Base-by-base conservation (phyloP, 2,113 vertebrate genomes). In the Nothocercus julius region DNA sequence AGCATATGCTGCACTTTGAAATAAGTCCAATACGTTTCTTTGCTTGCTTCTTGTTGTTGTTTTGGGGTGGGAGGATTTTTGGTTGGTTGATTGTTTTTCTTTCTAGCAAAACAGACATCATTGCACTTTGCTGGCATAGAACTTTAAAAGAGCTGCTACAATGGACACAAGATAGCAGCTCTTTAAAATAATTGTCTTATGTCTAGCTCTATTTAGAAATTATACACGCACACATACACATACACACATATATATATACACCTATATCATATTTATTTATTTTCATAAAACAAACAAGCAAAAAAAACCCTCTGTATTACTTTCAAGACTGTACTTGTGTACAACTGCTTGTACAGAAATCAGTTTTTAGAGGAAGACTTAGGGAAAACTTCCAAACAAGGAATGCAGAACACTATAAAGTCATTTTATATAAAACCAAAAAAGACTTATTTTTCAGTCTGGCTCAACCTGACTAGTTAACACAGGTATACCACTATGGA, bases 391-490 rank as follows among this genome's bases (percentile, higher is more conserved):
- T 90, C 47, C 11, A 42, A 21, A 4, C 10, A 54, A 6, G 13
- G 16, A 58, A 5, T 63, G n/a, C 22, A 54, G 17, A 59, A 68
- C 1, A 36, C 0, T 0, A 5, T 82, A 76, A 12, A 1, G 4
- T 49, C 58, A 68, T 49, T 72, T 63, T 76, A 11, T 15, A 7
- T 53, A 72, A 75, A 85, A 40, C 1, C 2, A 72, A 72, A 27
- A 2, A 5, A 11, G 38, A 38, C 1, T 84, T 53, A 30, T 38
- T 62, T 83, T 78, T 42, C 21, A 20, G 21, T 64, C 32, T 76
- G 16, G 15, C 21, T 81, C 68, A 67, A 51, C 56, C 51, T n/a
- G 34, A 5, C 8, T 75, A 1, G 0, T 51, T n/a, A 34, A 11
- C 7, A 25, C 21, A 11, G 13, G 58, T 81, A 32, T 44, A 36